Base-by-base conservation (phyloP, 2,888 invertebrate genomes). In the Heteromurus nitidus region DNA sequence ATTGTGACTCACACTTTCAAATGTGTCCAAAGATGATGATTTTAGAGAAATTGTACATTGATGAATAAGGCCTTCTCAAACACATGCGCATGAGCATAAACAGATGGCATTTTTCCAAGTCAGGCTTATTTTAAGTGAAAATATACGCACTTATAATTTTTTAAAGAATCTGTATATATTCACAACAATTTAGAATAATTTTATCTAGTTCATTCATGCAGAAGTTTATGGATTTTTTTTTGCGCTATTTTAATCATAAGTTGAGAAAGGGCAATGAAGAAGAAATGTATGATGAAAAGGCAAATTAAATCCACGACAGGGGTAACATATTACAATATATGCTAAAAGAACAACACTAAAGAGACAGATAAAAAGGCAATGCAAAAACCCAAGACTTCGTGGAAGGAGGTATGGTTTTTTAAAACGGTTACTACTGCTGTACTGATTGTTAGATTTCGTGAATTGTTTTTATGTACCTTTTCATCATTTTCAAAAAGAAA, bases 21-120 rank as follows among this genome's bases (percentile, higher is more conserved):
- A 70, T 79, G 70, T 80, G 80, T 80, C 80, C 72, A 80, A 80
- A 80, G 80, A 73, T n/a, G 62, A 50, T 22, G 22, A 7, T 18
- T 53, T 9, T 24, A 53, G 22, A 20, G 55, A 53, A 55, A 44
- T 5, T 22, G 20, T 28, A 9, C 28, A n/a, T n/a, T n/a, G n/a
- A n/a, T n/a, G n/a, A n/a, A n/a, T n/a, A n/a, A 58, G 58, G 70
- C 55, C 70, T 36, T 58, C 1, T 47, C 60, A 62, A 47, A 60
- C 60, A 76, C 30, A 77, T 26, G 50, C 69, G 69, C 69, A 69
- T 60, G 31, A 64, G 36, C 26, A 62, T 26, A 42, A 18, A 42
- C 31, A 58, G 30, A 55, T 36, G 69, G 69, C 55, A 60, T 67
- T 70, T 55, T 53, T 79, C 67, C 80, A 80, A 80, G 80, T 80